phyloP scores from a whole-genome alignment of 2,888 invertebrate genomes.

The Chromoteleia sp. region DNA sequence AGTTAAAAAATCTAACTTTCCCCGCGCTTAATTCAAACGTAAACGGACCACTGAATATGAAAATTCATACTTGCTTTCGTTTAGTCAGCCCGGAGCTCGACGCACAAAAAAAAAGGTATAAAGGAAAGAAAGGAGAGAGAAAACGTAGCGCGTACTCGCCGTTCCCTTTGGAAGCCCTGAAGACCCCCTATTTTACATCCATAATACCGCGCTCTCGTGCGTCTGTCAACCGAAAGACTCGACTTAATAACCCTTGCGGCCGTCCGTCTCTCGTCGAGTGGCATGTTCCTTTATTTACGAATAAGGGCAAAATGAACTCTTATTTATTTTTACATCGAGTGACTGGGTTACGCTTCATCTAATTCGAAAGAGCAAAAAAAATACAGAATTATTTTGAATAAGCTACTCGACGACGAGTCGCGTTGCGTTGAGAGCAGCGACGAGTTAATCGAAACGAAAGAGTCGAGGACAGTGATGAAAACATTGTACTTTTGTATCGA shows the following conservation, averaged over 20 bases:
- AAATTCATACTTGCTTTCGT: slow-evolving; percentile 38
- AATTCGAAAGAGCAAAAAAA: slow-evolving; percentile 33
- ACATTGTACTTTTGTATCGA: too few species aligned
- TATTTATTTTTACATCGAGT: slow-evolving; percentile 64
- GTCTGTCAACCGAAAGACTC: slow-evolving; percentile 71
- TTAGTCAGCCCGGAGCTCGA: not conserved
- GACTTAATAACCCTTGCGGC: slow-evolving; percentile 72
- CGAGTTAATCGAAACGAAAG: slow-evolving; percentile 40
- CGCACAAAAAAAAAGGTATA: not conserved
- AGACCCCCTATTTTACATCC: slow-evolving; percentile 35
- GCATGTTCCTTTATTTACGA: slow-evolving; percentile 73
- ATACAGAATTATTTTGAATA: slow-evolving; percentile 35
- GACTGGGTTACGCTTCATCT: slow-evolving; percentile 58
- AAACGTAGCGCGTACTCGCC: slow-evolving; percentile 2
- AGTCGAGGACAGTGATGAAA: not conserved
- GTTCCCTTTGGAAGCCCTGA: slow-evolving; percentile 27
- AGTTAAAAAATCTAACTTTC: not conserved
- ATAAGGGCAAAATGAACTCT: slow-evolving; percentile 64
- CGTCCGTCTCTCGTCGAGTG: slow-evolving; percentile 67
- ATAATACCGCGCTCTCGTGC: slow-evolving; percentile 45
- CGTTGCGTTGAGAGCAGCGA: slow-evolving; percentile 2
- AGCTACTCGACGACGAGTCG: slow-evolving; percentile 10
- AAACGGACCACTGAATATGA: slow-evolving; percentile 24
- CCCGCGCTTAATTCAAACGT: slow-evolving; percentile 15
- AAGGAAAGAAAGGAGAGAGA: not conserved